phyloP scores from a whole-genome alignment of 2,888 invertebrate genomes.

The Dynastes hyllus region DNA sequence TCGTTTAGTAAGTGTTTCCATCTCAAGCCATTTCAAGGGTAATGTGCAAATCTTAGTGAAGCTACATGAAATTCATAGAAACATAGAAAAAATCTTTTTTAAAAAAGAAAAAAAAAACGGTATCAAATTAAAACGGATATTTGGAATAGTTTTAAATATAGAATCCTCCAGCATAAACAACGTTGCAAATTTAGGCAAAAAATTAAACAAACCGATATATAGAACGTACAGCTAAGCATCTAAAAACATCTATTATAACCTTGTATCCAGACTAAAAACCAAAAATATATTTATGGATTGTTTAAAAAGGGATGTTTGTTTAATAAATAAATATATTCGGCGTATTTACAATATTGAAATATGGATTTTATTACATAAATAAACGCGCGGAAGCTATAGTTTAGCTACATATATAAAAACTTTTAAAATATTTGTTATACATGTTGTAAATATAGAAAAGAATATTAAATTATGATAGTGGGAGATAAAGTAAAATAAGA shows the following conservation, averaged over 20 bases:
- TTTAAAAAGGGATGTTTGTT: not conserved
- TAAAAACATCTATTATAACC: constrained; percentile 3
- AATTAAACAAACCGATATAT: constrained; percentile 13
- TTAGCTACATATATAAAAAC: too few species aligned
- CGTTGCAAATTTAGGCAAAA: not conserved
- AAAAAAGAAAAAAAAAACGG: too few species aligned
- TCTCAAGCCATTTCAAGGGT: not conserved
- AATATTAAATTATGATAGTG: too few species aligned
- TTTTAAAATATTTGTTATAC: too few species aligned
- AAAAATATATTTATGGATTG: constrained; percentile 7
- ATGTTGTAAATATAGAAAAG: too few species aligned
- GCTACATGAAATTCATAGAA: not conserved
- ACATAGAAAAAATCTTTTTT: too few species aligned
- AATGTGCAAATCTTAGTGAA: constrained; percentile 14
- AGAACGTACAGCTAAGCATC: not conserved
- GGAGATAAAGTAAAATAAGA: too few species aligned
- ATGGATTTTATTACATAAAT: too few species aligned
- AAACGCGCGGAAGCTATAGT: too few species aligned
- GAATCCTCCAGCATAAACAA: constrained; percentile 1
- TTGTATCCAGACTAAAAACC: not conserved
- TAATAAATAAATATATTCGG: constrained; percentile 9
- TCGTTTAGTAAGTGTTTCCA: not conserved
- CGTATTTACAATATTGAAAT: not conserved
- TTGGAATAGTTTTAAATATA: not conserved
- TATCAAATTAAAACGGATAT: too few species aligned